Base-by-base conservation (phyloP, 1,140 invertebrate genomes). In the Drosophila serrata region DNA sequence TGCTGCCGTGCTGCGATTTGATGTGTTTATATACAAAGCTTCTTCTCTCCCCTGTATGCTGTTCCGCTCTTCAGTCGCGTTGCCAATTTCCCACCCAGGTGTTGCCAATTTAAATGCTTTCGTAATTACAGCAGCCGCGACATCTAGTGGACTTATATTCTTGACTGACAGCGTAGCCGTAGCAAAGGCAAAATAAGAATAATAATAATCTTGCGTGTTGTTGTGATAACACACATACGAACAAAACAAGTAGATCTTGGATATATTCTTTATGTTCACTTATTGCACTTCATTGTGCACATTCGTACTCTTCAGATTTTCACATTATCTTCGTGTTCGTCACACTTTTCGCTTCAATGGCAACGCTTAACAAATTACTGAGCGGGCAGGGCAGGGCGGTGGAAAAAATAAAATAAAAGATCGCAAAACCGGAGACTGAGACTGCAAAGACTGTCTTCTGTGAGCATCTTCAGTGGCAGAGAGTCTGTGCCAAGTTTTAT, bases 101-200 rank as follows among this genome's bases (percentile, higher is more conserved):
- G 86, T 69, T 88, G 84, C 85, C 81, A 88, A 88, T 88, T 88
- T 79, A 88, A 87, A 87, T 88, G 79, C 67, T 75, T 63, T 73
- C 64, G 69, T 82, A 87, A 86, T 86, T 86, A 65, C 79, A 61
- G 35, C 22, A 35, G 15, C 22, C 17, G 13, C n/a, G 7, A 4
- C n/a, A 4, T 12, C 43, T 31, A 62, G 22, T 35, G 57, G 58
- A 51, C n/a, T 63, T 46, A 72, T n/a, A 55, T 29, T 59, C 46
- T 45, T 46, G 64, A 45, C 58, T 33, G 53, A n/a, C 65, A 79
- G 74, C 57, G 33, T 29, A 40, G 35, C 37, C 17, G 53, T 19
- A 29, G 45, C 48, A 33, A 13, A 51, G 48, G n/a, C 27, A 33
- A 13, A 19, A 65, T 35, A 65, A 51, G 67, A 46, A 57, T 35